These are phyloP conservation scores for Hirtodrosophila histrioides DNA, from an alignment of 2,888 invertebrate genomes.

Conservation along the genomic window DNA sequence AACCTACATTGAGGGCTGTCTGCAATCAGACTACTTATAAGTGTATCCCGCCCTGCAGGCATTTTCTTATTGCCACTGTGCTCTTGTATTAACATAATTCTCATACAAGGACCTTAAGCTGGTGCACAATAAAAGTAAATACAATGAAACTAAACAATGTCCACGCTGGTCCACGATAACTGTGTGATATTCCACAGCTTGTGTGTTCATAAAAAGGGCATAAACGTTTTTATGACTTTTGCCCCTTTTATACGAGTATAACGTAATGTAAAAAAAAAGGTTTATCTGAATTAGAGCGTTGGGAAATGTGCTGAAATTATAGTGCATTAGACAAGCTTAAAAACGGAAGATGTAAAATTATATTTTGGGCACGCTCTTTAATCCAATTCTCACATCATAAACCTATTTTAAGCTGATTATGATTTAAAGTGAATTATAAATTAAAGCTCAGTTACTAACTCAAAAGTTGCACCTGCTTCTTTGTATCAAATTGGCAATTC, in stretches of 20 bases:
- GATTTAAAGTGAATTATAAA: too few relatives aligned
- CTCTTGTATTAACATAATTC: slow-evolving; percentile 51
- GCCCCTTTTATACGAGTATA: slow-evolving; percentile 55
- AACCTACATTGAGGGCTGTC: slow-evolving; percentile 19
- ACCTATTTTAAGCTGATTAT: too few relatives aligned
- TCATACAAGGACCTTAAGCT: slow-evolving; percentile 56
- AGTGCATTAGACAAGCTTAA: slow-evolving; percentile 37
- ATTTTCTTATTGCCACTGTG: slow-evolving; percentile 20
- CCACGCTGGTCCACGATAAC: slow-evolving; percentile 53
- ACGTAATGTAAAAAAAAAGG: slow-evolving; percentile 27
- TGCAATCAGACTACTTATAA: slow-evolving; percentile 24
- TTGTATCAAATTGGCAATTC: too few relatives aligned
- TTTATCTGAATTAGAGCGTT: slow-evolving; percentile 51
- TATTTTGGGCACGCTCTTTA: too few relatives aligned
- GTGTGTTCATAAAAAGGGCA: slow-evolving; percentile 75
- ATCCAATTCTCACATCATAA: too few relatives aligned
- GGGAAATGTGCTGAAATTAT: slow-evolving; percentile 47
- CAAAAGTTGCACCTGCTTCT: too few relatives aligned
- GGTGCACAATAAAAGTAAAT: slow-evolving; percentile 65
- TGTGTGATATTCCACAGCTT: slow-evolving; percentile 75
- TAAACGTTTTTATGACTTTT: slow-evolving; percentile 71
- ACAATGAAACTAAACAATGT: slow-evolving; percentile 55
- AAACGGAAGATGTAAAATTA: slow-evolving; percentile 1
- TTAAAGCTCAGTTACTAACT: too few relatives aligned
- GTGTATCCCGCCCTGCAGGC: slow-evolving; percentile 30